These are phyloP conservation scores for Sibirionetta formosa DNA, from an alignment of 2,797 vertebrate species.

Conservation along the genomic window DNA sequence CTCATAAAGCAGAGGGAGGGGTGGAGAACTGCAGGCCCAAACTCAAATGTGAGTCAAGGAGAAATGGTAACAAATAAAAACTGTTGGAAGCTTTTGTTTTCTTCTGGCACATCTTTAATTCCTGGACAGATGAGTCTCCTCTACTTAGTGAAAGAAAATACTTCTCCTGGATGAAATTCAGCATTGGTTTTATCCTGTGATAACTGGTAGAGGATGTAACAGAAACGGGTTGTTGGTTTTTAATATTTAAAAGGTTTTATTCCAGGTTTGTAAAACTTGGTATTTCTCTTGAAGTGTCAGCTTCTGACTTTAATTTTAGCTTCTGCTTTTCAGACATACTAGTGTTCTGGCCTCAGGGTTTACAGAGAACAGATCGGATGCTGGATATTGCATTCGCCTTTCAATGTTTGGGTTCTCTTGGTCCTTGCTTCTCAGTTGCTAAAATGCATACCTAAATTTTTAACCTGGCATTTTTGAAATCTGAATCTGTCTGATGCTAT, in stretches of 20 bases:
- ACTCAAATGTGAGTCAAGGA: not conserved
- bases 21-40: not conserved
- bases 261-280: not conserved
- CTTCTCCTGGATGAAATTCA: not conserved
- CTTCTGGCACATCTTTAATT: not conserved
- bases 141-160: not conserved
- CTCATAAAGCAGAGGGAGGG: not conserved
- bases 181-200: not conserved
- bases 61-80: not conserved
- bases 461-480: not conserved
- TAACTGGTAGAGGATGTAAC: not conserved
- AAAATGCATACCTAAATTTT: not conserved
- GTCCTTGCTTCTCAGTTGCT: not conserved
- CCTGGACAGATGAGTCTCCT: not conserved
- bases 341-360: accelerated
- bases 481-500: not conserved
- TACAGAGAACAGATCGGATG: not conserved
- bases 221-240: not conserved
- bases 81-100: not conserved
- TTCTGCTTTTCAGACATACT: not conserved
- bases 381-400: not conserved
- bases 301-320: not conserved
- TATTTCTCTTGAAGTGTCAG: not conserved
- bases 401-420: not conserved
- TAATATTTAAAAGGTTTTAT: not conserved